A percentile compares a stretch with the other conserved stretches of the same genome.
Conservation (phyloP, 64 coral and sea anemone species). For the Platygyra sinensis region DNA sequence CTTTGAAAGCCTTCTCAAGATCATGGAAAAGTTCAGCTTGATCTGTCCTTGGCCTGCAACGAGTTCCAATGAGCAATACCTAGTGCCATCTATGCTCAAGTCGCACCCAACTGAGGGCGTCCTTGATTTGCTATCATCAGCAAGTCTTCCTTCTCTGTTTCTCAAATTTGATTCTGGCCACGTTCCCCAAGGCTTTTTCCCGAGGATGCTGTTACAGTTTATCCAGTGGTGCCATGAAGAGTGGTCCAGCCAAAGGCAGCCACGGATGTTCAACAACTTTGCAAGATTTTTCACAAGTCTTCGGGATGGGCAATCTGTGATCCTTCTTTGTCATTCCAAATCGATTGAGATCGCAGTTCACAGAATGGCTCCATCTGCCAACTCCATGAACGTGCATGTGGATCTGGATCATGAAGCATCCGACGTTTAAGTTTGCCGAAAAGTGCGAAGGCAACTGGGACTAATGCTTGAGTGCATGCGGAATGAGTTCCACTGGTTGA, state of each 20-base stretch:
- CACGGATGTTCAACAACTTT: constrained; percentile 16
- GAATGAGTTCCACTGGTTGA: constrained; percentile 10
- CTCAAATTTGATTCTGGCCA: no score
- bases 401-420: not conserved
- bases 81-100: constrained; percentile 12
- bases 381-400: not conserved
- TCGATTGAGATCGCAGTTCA: constrained; percentile 4
- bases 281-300: constrained; percentile 24
- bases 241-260: constrained; percentile 4
- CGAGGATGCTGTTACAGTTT: constrained; percentile 6
- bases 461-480: no score
- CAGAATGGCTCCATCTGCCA: not conserved
- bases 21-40: no score
- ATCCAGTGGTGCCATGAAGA: not conserved
- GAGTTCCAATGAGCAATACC: not conserved
- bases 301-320: not conserved
- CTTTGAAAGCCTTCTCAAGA: no score
- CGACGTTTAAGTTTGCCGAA: not conserved
- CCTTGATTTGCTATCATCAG: no score
- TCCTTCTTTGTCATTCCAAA: not conserved
- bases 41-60: not conserved
- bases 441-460: not conserved
- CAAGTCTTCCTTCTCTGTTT: no score
- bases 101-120: not conserved
- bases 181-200: not conserved